Evolutionary conservation across 1,140 invertebrate species (phyloP), one percentile per base, ranked within the genome.

Genomic region (Caenorhabditis briggsae): DNA sequence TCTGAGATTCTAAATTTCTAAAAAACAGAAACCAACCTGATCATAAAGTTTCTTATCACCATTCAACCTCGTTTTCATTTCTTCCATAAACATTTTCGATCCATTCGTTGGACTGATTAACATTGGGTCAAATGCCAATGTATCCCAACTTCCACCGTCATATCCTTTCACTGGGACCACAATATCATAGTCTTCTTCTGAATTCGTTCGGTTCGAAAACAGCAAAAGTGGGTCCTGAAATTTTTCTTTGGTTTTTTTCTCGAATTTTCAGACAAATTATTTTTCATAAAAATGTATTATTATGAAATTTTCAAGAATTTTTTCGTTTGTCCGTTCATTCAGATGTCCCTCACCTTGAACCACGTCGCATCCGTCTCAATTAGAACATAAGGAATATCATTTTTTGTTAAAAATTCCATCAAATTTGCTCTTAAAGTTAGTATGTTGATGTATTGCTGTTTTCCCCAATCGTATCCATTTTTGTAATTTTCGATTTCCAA

Each of bases 341-440:
- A 33, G 33, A 53, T 53, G 50, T 53, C n/a, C 8, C 56, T 20
- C n/a, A 61, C 59, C 59, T 61, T 82, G 14, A 91, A 74, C 90
- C 90, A 91, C 12, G 91, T 82, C 2, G 90, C 90, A 82, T 91
- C 90, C 16, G 90, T 89, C 84, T 91, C 90, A 25, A 91, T 85
- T 1, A 91, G 53, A 0, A 91, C 89, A 53, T 89, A 89, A 0
- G 89, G 85, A 23, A 91, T 59, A 33, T 87, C n/a, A 74, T 87
- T 25, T 23, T 56, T 8, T 6, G 83, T 23, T 23, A 56, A 25
- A 3, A 53, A 11, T 9, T 84, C 23, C 58, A 91, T 82, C 61
- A 91, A 48, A 46, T 85, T 74, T 12, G 85, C 87, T 14, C 90
- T 70, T 33, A 88, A 25, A n/a, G 85, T 89, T 56, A 91, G 41